Percentiles rank a stretch among this genome's conserved stretches.
These are phyloP conservation scores for Drosophila tsacasi DNA, from an alignment of 1,140 invertebrate genomes.

Conservation along the genomic window DNA sequence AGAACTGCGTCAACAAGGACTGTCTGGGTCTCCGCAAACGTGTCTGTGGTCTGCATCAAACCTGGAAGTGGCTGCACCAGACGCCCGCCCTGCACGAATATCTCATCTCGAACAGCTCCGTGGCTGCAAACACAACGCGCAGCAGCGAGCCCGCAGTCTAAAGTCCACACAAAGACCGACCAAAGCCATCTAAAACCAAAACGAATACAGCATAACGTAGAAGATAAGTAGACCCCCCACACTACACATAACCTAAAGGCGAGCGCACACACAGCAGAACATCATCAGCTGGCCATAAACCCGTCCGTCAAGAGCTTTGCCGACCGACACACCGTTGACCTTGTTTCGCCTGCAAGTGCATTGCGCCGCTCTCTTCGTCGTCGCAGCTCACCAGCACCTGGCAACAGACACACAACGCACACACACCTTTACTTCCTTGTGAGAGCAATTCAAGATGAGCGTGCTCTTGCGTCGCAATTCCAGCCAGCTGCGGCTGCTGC, in stretches of 20 bases:
- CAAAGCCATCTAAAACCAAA: constrained; percentile 68
- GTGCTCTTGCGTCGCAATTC: constrained; percentile 70
- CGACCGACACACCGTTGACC: constrained; percentile 54
- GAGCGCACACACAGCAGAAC: constrained; percentile 23
- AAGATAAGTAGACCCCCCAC: constrained; percentile 51
- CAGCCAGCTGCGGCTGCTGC: constrained; percentile 66
- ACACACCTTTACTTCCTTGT: constrained; percentile 56
- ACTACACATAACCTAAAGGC: constrained; percentile 31
- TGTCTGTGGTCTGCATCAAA: constrained; percentile 93
- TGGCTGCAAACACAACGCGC: constrained; percentile 87
- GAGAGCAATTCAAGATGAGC: constrained; percentile 44
- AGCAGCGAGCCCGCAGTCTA: constrained; percentile 80
- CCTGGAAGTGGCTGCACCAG: constrained; percentile 96
- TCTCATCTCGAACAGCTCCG: constrained; percentile 91
- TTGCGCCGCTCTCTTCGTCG: constrained; percentile 22
- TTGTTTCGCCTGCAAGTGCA: constrained; percentile 75
- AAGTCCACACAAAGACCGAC: constrained; percentile 63
- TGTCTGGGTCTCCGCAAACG: constrained; percentile 94
- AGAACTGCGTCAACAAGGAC: constrained; percentile 87
- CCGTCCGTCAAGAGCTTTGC: constrained; percentile 49
- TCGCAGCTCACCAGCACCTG: constrained; percentile 30
- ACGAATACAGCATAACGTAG: constrained; percentile 55
- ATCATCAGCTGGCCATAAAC: constrained; percentile 29
- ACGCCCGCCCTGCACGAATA: constrained; percentile 94
- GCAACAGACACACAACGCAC: constrained; percentile 4